phyloP scores from a whole-genome alignment of 2,888 invertebrate genomes.

The Linnaemya vulpina region DNA sequence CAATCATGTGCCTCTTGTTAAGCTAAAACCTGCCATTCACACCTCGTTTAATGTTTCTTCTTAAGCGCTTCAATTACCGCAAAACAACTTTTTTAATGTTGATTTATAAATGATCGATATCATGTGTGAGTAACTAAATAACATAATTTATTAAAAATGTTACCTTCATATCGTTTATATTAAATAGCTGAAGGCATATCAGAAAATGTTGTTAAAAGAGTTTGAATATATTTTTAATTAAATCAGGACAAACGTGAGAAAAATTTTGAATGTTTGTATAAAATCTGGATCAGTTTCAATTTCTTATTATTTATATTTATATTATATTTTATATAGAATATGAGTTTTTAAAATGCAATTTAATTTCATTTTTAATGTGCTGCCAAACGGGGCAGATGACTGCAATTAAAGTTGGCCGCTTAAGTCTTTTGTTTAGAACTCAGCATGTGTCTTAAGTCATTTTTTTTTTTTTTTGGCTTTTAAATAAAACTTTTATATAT shows the following conservation, averaged over 20 bases:
- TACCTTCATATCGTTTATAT: constrained; percentile 23
- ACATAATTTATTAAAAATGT: constrained; percentile 1
- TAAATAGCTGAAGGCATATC: constrained; percentile 6
- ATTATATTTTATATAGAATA: neutral
- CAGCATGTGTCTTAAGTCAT: neutral
- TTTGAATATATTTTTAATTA: neutral
- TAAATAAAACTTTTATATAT: neutral
- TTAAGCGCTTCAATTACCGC: constrained; percentile 12
- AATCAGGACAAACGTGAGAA: neutral
- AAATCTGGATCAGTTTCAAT: no score
- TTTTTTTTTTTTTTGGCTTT: no score
- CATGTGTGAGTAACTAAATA: constrained; percentile 4
- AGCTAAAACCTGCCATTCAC: neutral
- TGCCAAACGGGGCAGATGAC: neutral
- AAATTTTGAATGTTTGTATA: no score
- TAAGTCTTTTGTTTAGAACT: constrained; percentile 1
- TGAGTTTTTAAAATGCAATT: neutral
- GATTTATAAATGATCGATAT: neutral
- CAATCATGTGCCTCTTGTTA: neutral
- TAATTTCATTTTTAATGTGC: neutral
- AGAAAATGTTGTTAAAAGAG: neutral
- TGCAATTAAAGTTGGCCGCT: neutral
- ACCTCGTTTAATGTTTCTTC: neutral
- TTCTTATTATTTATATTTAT: no score
- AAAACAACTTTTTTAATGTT: neutral